Percentiles rank a stretch among this genome's conserved stretches.
phyloP scores from a whole-genome alignment of 1,140 invertebrate genomes.

The Nephila pilipes region DNA sequence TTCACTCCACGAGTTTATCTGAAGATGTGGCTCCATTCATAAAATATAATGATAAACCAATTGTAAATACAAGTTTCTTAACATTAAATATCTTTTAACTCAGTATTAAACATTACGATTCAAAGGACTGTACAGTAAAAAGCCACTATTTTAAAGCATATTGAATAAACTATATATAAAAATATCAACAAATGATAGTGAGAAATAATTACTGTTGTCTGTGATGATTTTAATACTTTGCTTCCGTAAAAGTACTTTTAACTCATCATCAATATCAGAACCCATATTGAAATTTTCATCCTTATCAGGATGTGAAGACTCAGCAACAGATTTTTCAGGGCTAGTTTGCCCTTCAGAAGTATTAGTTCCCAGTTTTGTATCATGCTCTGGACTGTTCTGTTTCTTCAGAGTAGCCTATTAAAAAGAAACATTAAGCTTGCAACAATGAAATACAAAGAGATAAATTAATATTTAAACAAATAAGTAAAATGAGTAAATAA shows the following conservation, averaged over 20 bases:
- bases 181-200: no score
- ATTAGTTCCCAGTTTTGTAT: background rate
- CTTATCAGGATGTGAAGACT: background rate
- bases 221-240: background rate
- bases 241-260: background rate
- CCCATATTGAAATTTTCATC: background rate
- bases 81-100: no score
- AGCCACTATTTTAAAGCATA: no score
- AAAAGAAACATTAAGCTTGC: background rate
- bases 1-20: no score
- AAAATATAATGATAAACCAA: no score
- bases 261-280: constrained; percentile 29
- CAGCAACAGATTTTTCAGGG: background rate
- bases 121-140: no score
- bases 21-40: no score
- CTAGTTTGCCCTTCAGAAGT: background rate
- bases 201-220: background rate
- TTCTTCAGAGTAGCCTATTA: constrained; percentile 31
- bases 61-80: no score
- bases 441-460: background rate
- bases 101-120: no score
- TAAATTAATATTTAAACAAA: background rate
- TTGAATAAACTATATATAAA: no score
- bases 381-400: background rate
- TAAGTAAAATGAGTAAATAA: background rate